Evolutionary conservation across 2,113 vertebrate genomes (phyloP).

Genomic region (Illadopsis cleaveri): DNA sequence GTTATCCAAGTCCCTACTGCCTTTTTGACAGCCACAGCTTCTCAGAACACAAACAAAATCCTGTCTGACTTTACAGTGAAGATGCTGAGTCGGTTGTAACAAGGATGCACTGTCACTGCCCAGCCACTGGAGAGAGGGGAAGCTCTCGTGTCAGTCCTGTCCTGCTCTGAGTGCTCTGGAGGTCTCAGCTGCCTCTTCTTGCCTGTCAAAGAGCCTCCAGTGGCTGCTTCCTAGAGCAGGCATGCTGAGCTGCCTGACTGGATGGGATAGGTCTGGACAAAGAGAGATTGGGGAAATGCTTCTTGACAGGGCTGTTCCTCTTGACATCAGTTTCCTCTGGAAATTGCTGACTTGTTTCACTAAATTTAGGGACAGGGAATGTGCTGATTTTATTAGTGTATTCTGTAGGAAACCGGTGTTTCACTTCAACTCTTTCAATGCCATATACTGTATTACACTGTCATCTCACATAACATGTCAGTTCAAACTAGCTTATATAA

Average conservation of each 20-base stretch:
- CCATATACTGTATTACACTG: background rate
- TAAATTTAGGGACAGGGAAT: background rate
- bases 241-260: background rate
- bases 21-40: background rate
- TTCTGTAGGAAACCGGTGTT: background rate
- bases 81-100: background rate
- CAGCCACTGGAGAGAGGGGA: background rate
- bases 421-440: background rate
- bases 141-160: background rate
- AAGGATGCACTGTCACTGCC: background rate
- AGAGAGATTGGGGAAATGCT: background rate
- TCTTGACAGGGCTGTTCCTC: background rate
- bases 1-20: background rate
- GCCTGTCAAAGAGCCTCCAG: background rate
- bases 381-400: background rate
- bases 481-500: background rate
- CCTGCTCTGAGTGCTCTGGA: background rate
- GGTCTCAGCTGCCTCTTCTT: background rate
- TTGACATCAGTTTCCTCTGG: background rate
- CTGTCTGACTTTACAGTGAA: background rate
- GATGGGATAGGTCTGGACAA: background rate
- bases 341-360: background rate
- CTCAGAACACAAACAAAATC: background rate
- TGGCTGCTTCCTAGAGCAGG: background rate
- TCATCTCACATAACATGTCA: background rate